These are phyloP conservation scores for Vultur gryphus DNA, from an alignment of 2,797 vertebrate species.

Conservation along the genomic window DNA sequence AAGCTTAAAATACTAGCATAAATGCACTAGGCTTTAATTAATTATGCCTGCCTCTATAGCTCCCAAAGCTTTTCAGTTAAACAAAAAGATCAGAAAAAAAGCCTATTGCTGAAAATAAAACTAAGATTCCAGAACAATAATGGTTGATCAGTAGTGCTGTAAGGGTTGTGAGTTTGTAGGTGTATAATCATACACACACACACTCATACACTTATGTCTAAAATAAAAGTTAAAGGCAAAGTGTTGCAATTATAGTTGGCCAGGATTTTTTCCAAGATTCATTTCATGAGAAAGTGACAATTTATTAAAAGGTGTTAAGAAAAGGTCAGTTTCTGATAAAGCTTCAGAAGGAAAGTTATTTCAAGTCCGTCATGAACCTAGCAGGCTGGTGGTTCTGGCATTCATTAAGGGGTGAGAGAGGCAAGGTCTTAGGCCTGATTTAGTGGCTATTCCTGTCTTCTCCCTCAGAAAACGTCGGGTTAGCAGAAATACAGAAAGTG, in stretches of 20 bases:
- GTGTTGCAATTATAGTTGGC: neutral
- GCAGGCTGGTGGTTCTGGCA: neutral
- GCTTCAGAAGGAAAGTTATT: neutral
- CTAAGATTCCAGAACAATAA: neutral
- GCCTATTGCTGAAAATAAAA: neutral
- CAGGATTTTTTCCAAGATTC: neutral
- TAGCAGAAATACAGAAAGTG: neutral
- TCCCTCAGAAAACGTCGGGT: neutral
- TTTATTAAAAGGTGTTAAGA: neutral
- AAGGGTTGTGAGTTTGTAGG: neutral
- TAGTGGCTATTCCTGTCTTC: neutral
- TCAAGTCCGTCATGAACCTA: neutral
- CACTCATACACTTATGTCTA: fast-evolving
- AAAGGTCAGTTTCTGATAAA: conserved; percentile 31
- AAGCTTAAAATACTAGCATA: neutral
- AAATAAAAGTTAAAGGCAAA: neutral
- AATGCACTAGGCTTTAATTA: neutral
- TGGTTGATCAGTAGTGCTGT: neutral
- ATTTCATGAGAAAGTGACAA: neutral
- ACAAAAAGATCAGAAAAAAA: neutral
- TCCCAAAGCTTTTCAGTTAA: neutral
- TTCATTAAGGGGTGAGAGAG: conserved; percentile 2
- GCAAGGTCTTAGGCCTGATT: neutral
- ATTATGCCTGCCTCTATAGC: neutral
- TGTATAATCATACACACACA: too few species aligned